Conservation (phyloP, 1,140 invertebrate species). For the Dreissena polymorpha region DNA sequence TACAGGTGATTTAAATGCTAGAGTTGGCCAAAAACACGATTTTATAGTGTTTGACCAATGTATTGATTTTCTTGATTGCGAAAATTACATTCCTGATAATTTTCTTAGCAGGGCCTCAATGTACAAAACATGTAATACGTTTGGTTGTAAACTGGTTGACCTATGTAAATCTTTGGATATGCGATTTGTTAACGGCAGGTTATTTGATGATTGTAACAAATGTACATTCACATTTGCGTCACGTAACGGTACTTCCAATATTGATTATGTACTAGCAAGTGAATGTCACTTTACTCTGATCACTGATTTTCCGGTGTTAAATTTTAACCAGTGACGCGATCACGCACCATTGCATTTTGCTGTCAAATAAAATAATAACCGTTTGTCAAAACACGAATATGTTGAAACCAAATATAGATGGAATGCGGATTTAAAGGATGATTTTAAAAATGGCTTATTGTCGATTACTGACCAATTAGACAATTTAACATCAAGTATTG, state of each 20-base stretch:
- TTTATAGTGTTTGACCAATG: not conserved
- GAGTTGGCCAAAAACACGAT: slow-evolving; percentile 4
- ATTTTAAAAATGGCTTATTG: not conserved
- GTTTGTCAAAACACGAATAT: not conserved
- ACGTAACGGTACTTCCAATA: not conserved
- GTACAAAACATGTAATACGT: not conserved
- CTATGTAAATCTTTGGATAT: slow-evolving; percentile 14
- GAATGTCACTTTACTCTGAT: not conserved
- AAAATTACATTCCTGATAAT: slow-evolving; percentile 22
- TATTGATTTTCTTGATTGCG: not conserved
- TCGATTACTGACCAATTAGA: not conserved
- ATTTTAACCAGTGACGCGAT: too few relatives aligned
- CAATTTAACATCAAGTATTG: not conserved
- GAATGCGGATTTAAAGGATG: too few relatives aligned
- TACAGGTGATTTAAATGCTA: slow-evolving; percentile 13
- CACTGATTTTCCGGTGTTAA: too few relatives aligned
- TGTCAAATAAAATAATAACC: too few relatives aligned
- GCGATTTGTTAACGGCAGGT: slow-evolving; percentile 12
- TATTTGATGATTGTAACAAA: not conserved
- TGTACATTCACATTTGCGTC: too few relatives aligned
- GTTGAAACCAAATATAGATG: not conserved
- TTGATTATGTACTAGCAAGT: not conserved
- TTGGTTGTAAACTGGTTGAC: slow-evolving; percentile 4
- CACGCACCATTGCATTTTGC: too few relatives aligned
- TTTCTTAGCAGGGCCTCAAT: not conserved